Conservation (phyloP, 2,797 vertebrate species). For the Anguilla marmorata region DNA sequence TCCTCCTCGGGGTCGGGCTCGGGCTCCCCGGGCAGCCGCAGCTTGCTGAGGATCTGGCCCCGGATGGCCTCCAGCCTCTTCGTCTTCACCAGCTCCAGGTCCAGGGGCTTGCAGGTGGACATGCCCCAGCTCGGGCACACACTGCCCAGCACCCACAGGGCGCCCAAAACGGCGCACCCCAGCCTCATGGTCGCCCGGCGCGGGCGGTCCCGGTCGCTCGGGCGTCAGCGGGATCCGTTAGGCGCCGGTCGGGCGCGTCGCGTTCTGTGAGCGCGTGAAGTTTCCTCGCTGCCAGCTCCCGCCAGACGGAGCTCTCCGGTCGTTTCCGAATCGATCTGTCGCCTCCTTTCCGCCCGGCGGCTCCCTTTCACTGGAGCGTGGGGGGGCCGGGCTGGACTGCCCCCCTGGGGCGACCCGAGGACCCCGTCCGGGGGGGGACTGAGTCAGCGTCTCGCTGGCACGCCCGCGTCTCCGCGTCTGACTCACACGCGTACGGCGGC, state of each 20-base stretch:
- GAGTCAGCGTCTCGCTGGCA: constrained; percentile 35
- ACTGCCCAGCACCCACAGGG: constrained; percentile 56
- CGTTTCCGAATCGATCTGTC: not conserved
- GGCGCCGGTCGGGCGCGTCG: not conserved
- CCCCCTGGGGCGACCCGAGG: constrained; percentile 1
- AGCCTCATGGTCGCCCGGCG: constrained; percentile 42
- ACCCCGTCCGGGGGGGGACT: constrained; percentile 14
- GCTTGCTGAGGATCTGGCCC: constrained; percentile 80
- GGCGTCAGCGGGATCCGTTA: not conserved
- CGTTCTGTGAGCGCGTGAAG: not conserved
- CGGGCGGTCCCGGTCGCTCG: too few relatives aligned
- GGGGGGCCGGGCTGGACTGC: constrained; percentile 8
- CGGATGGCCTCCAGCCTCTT: constrained; percentile 81
- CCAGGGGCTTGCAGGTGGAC: constrained; percentile 77
- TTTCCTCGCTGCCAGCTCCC: not conserved
- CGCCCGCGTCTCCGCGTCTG: not conserved
- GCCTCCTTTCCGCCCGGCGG: not conserved
- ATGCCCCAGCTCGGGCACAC: constrained; percentile 51
- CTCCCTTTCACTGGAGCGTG: not conserved
- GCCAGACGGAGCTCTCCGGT: not conserved
- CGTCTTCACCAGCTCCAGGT: constrained; percentile 73
- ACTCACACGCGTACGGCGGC: not conserved
- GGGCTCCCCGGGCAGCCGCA: constrained; percentile 69
- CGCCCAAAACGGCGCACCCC: constrained; percentile 47
- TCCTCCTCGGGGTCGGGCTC: constrained; percentile 55